Percentiles rank a stretch among this genome's conserved stretches.
phyloP scores from a whole-genome alignment of 2,888 invertebrate species.

The Epirrita christyi region DNA sequence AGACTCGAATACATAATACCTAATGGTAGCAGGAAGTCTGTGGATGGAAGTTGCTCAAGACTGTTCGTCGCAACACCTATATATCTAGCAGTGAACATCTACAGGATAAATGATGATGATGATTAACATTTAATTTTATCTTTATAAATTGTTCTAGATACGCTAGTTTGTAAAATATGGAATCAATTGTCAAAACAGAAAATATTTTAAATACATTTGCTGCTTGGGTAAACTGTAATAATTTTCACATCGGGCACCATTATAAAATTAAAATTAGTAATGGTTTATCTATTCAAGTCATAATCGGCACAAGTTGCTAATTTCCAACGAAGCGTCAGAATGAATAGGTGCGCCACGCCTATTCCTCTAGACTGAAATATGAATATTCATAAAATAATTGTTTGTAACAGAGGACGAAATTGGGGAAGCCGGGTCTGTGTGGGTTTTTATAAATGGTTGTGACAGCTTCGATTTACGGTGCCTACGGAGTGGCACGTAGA shows the following conservation, averaged over 20 bases:
- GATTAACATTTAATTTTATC: too few relatives aligned
- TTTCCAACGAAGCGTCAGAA: constrained; percentile 28
- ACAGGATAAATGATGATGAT: too few relatives aligned
- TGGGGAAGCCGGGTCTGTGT: constrained; percentile 44
- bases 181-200: too few relatives aligned
- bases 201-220: too few relatives aligned
- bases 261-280: constrained; percentile 2
- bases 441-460: constrained; percentile 58
- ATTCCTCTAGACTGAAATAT: constrained; percentile 39
- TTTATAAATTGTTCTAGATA: too few relatives aligned
- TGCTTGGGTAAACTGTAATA: background rate
- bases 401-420: constrained; percentile 52
- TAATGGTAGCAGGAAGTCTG: too few relatives aligned
- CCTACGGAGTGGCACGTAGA: constrained; percentile 24
- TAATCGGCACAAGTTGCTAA: constrained; percentile 25
- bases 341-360: constrained; percentile 32
- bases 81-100: too few relatives aligned
- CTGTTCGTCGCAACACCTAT: too few relatives aligned
- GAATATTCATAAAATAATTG: constrained; percentile 63
- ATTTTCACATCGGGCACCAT: background rate
- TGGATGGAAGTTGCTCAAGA: too few relatives aligned
- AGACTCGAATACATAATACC: too few relatives aligned
- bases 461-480: constrained; percentile 58
- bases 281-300: constrained; percentile 23
- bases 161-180: too few relatives aligned